Base-by-base conservation (phyloP, 2,888 invertebrate species). In the Andrena hattorfiana region DNA sequence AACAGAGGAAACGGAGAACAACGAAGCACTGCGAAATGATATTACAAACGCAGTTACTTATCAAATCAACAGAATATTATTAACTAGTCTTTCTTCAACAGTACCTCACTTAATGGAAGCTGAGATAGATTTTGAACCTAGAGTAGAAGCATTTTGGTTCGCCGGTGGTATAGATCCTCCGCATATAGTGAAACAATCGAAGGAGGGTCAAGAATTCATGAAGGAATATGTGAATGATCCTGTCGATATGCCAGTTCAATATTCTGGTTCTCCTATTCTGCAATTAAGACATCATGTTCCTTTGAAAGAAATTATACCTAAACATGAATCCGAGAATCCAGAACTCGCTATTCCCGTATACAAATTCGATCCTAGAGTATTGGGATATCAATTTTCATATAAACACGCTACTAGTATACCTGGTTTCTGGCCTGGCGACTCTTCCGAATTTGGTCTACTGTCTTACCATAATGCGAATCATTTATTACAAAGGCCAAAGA, bases 71-170 rank as follows among this genome's bases (percentile, higher is more conserved):
- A 95, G 97, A 90, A 95, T 96, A 2, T 94, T 97, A 3, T 93
- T 95, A 26, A 96, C 96, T 84, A 94, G 95, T 85, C 93, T 98
- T 4, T 94, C 95, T 7, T 94, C 95, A 16, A 95, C 95, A 87
- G 94, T 95, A 84, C 93, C 95, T 0, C 97, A 98, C 94, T 94
- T 97, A 87, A 90, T 95, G 49, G 94, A 96, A 74, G 93, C 95
- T 71, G 96, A 96, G 95, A 93, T 97, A 48, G 98, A 98, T 93
- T 95, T 96, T 90, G 95, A 97, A 83, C 97, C 98, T 3, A 95
- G 97, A 26, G 95, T 97, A 88, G 97, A 98, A 95, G 97, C 98
- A 32, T 97, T 97, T 94, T 99, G 99, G 99, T 95, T 95, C 91
- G 95, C 96, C 51, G 98, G 98, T 70, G 97, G 97, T 70, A 95